Conservation (phyloP, 1,140 invertebrate genomes). For the Mya arenaria region DNA sequence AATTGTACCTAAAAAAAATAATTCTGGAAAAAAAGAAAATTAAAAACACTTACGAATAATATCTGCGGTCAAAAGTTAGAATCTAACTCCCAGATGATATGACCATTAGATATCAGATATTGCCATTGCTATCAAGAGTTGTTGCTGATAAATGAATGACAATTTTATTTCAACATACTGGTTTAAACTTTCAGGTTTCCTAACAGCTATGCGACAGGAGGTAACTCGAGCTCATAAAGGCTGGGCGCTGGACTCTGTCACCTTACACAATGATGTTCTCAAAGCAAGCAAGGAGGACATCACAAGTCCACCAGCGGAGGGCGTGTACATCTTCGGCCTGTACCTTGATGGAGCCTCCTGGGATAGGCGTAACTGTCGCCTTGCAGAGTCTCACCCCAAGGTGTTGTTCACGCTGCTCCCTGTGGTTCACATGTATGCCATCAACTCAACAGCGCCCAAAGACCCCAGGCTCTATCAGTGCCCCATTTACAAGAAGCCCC, state of each 20-base stretch:
- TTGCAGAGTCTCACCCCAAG: constrained; percentile 76
- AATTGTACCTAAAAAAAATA: too few species aligned
- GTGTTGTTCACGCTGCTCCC: constrained; percentile 75
- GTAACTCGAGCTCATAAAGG: constrained; percentile 81
- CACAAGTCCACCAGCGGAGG: constrained; percentile 73
- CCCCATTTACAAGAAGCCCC: constrained; percentile 96
- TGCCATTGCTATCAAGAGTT: too few species aligned
- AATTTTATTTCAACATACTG: too few species aligned
- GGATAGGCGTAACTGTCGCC: constrained; percentile 72
- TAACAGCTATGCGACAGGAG: constrained; percentile 82
- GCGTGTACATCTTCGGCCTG: constrained; percentile 77
- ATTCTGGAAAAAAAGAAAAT: too few species aligned
- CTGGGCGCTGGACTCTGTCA: constrained; percentile 80
- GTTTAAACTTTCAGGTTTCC: constrained; percentile 76
- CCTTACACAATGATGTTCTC: constrained; percentile 79
- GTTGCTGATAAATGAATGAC: too few species aligned
- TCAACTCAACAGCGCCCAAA: constrained; percentile 88
- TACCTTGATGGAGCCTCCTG: constrained; percentile 78
- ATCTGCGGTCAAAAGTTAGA: too few species aligned
- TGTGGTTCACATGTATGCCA: constrained; percentile 79
- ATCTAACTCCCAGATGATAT: too few species aligned
- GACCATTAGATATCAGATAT: too few species aligned
- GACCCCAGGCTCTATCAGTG: constrained; percentile 95
- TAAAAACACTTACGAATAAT: too few species aligned
- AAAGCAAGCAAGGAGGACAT: constrained; percentile 79